Evolutionary conservation across 2,888 invertebrate genomes (phyloP), one percentile per base, ranked within the genome.

Genomic region (Thysanoteuthis rhombus): DNA sequence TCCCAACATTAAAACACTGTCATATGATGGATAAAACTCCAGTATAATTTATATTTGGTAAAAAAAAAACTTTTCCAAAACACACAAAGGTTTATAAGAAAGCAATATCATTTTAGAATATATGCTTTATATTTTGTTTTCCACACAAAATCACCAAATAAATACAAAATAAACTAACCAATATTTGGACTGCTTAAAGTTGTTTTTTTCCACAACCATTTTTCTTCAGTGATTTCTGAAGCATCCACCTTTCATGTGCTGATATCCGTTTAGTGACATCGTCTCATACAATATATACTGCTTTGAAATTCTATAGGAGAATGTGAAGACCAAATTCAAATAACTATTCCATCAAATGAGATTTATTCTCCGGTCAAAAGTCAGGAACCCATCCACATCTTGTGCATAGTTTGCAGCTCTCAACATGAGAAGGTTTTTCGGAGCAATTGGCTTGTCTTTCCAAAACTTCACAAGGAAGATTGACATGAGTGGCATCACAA

Each of bases 351-450:
- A 32, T 6, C 75, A 8, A 47, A 47, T 19, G 3, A 52, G 12
- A 75, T 28, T 75, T 75, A 90, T 92, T 92, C 5, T 95, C n/a
- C 22, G 19, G 0, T 94, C 94, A 96, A 94, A 96, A 96, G 93
- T 96, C 96, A 22, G 96, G 96, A 58, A 95, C 95, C 96, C 96
- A 96, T 10, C 96, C 96, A 94, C 96, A 96, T n/a, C 94, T 94
- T 32, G 96, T 96, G 94, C 96, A 96, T 10, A 96, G 95, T 94
- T 95, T 96, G 92, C 93, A 94, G 12, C 94, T 94, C 42, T 94
- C 89, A 6, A 93, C 93, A 90, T 95, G 95, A 38, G 92, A 89
- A 1, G 94, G 92, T 93, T 94, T 95, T 93, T 47, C 40, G 52
- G 45, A 90, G 92, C 96, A 96, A 10, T 92, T 94, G 52, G 95